These are phyloP conservation scores for Triops longicaudatus DNA, from an alignment of 1,140 invertebrate species.

Conservation along the genomic window DNA sequence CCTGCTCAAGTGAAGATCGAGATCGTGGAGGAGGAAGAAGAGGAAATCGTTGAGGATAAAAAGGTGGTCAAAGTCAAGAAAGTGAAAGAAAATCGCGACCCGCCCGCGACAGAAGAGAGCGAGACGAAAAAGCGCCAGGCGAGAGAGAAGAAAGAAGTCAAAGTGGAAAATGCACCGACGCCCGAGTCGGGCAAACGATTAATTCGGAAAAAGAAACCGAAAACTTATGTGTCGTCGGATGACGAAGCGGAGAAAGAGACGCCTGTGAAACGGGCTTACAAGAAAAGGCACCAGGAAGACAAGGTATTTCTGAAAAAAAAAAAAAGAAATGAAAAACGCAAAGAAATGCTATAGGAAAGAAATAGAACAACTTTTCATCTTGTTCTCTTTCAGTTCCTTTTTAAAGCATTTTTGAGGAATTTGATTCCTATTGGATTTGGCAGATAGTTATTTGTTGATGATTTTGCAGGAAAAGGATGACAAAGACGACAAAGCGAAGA, in stretches of 20 bases:
- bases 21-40: conserved; percentile 9
- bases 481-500: conserved; percentile 26
- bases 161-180: background rate
- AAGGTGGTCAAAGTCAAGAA: background rate
- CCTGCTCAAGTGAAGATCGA: background rate
- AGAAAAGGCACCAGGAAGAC: background rate
- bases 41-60: background rate
- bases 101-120: background rate
- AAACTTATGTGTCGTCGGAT: conserved; percentile 16
- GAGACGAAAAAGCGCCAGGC: background rate
- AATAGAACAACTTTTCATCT: too few species aligned
- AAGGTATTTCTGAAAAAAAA: background rate
- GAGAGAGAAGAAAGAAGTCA: background rate
- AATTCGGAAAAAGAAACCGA: conserved; percentile 13
- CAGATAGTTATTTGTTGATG: too few species aligned
- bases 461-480: conserved; percentile 30
- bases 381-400: too few species aligned
- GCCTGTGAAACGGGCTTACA: background rate
- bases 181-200: background rate
- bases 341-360: too few species aligned
- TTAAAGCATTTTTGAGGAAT: background rate
- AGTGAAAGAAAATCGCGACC: background rate
- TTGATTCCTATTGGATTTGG: too few species aligned
- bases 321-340: too few species aligned
- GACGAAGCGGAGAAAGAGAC: conserved; percentile 32